phyloP scores from a whole-genome alignment of 2,888 invertebrate species.

The Eueremaeus valkanovi region DNA sequence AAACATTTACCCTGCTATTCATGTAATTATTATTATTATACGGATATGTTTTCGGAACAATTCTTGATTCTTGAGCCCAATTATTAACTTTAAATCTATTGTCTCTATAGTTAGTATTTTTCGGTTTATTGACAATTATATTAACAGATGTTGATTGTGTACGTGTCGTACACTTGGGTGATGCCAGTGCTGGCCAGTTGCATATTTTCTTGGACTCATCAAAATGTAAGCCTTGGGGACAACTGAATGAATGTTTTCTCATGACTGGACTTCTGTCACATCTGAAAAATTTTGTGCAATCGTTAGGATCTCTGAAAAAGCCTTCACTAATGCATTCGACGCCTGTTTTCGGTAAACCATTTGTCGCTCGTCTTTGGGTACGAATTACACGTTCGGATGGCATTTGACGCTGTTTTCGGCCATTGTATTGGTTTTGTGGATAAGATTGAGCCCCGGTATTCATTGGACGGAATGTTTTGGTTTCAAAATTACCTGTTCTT shows the following conservation, averaged over 20 bases:
- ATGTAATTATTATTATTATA: not conserved
- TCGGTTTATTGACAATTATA: not conserved
- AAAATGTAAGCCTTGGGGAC: conserved; percentile 71
- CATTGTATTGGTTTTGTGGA: not conserved
- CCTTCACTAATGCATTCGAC: conserved; percentile 46
- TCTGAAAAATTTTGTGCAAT: conserved; percentile 46
- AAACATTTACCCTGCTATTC: not conserved
- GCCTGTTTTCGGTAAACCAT: not conserved
- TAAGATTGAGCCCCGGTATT: not conserved
- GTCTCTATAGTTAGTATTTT: not conserved
- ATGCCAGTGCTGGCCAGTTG: conserved; percentile 72
- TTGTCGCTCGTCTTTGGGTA: not conserved
- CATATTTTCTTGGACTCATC: conserved; percentile 60
- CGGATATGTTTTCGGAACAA: not conserved
- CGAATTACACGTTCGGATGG: not conserved
- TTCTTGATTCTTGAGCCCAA: not conserved
- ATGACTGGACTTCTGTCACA: conserved; percentile 40
- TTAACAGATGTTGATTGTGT: too few relatives aligned
- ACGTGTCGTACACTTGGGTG: conserved; percentile 54
- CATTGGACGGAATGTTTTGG: not conserved
- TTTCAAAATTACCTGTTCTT: not conserved
- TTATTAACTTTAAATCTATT: not conserved
- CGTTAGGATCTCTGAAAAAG: conserved; percentile 45
- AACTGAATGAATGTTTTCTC: conserved; percentile 50
- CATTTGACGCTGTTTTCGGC: not conserved